Evolutionary conservation across 2,797 vertebrate genomes (phyloP).

Genomic region (Petrocephalus sullivani): DNA sequence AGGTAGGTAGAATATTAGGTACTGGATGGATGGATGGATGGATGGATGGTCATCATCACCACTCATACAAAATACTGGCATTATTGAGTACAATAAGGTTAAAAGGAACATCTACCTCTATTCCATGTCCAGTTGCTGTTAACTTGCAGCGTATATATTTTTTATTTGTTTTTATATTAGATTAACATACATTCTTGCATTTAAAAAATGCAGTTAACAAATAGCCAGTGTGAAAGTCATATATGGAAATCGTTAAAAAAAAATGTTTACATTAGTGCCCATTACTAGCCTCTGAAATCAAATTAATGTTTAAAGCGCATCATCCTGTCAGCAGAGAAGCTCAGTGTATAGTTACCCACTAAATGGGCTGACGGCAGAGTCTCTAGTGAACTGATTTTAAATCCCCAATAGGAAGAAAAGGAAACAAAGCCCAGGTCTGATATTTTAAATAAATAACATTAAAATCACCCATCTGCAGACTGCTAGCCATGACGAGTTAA

Average conservation of each 20-base stretch:
- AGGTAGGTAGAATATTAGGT: not conserved
- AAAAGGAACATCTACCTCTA: not conserved
- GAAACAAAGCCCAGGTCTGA: constrained; percentile 22
- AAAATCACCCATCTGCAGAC: constrained; percentile 54
- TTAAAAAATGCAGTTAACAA: not conserved
- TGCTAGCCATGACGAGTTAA: constrained; percentile 41
- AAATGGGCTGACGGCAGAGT: not conserved
- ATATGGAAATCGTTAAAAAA: not conserved
- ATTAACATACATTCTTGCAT: not conserved
- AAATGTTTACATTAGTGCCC: constrained; percentile 29
- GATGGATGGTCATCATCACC: not conserved
- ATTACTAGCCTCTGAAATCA: constrained; percentile 37
- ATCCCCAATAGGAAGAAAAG: constrained; percentile 25
- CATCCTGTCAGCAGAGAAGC: not conserved
- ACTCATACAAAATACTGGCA: not conserved
- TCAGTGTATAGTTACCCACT: not conserved
- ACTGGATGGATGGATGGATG: not conserved
- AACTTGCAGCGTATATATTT: not conserved
- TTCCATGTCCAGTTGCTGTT: not conserved
- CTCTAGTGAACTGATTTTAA: constrained; percentile 32
- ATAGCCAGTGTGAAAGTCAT: not conserved
- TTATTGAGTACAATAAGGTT: not conserved
- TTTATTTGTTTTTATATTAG: not conserved
- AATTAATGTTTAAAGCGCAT: constrained; percentile 40
- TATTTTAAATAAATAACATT: constrained; percentile 50